These are phyloP conservation scores for Ariolimax columbianus DNA, from an alignment of 2,888 invertebrate species.

Conservation along the genomic window DNA sequence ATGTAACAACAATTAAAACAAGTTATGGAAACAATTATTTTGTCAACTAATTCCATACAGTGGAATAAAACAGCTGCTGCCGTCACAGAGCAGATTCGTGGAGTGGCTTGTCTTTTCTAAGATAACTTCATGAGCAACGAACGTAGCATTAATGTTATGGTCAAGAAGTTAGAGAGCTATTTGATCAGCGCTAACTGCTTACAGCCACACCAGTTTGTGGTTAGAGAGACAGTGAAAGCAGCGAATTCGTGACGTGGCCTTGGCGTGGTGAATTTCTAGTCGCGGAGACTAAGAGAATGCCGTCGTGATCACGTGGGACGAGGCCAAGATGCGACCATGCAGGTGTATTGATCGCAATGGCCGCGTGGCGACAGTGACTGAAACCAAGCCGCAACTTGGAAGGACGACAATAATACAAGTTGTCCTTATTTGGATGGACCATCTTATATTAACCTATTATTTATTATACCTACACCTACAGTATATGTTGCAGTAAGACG, in stretches of 20 bases:
- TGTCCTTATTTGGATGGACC: too few relatives aligned
- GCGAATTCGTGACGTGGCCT: conserved; percentile 10
- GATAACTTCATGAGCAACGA: neutral
- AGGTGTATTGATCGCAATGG: conserved; percentile 41
- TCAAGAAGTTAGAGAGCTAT: neutral
- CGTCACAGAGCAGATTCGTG: too few relatives aligned
- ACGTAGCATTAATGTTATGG: neutral
- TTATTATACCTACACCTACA: too few relatives aligned
- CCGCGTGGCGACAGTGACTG: neutral
- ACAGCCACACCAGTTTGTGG: neutral
- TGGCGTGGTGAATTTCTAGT: neutral
- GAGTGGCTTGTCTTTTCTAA: too few relatives aligned
- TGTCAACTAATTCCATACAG: too few relatives aligned
- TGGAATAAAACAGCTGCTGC: too few relatives aligned
- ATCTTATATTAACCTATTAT: too few relatives aligned
- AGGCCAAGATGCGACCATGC: conserved; percentile 44
- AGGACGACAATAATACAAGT: neutral
- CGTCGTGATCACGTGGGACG: conserved; percentile 28
- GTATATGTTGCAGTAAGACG: too few relatives aligned
- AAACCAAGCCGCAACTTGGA: neutral
- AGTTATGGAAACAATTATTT: too few relatives aligned
- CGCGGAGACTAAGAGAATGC: conserved; percentile 26
- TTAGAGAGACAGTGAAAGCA: neutral
- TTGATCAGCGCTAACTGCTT: neutral
- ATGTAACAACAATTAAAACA: too few relatives aligned